phyloP scores from a whole-genome alignment of 1,140 invertebrate genomes.

The Sitophilus oryzae region DNA sequence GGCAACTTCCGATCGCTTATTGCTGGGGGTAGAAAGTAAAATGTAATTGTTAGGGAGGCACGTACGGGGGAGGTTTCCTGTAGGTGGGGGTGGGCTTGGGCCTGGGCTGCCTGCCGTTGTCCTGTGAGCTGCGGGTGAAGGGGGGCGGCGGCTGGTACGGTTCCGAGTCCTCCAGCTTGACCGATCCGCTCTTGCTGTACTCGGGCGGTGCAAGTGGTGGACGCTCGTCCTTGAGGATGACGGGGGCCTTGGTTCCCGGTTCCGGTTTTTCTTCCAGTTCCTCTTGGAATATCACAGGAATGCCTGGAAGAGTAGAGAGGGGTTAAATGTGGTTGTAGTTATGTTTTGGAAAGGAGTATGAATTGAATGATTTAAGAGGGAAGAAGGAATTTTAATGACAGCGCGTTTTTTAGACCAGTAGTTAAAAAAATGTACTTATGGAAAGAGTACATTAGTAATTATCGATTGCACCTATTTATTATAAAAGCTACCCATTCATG shows the following conservation, averaged over 20 bases:
- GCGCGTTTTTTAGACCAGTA: too few species aligned
- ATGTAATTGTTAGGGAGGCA: conserved; percentile 71
- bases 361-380: too few species aligned
- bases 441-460: too few species aligned
- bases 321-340: too few species aligned
- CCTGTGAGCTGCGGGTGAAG: conserved; percentile 52
- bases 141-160: conserved; percentile 59
- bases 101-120: conserved; percentile 58
- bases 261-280: conserved; percentile 85
- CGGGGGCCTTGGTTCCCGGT: conserved; percentile 75
- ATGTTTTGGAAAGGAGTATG: too few species aligned
- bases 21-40: conserved; percentile 38
- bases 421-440: too few species aligned
- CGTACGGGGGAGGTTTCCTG: conserved; percentile 85
- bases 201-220: conserved; percentile 76
- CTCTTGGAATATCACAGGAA: conserved; percentile 92
- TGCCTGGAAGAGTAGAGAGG: conserved; percentile 50
- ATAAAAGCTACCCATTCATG: too few species aligned
- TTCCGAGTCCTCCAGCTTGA: conserved; percentile 49
- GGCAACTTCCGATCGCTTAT: conserved; percentile 12
- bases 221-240: conserved; percentile 90
- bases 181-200: conserved; percentile 56
- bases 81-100: conserved; percentile 80
- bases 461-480: too few species aligned
- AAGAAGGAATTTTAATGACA: too few species aligned